These are phyloP conservation scores for Regulus satrapa DNA, from an alignment of 2,113 vertebrate genomes.

Conservation along the genomic window DNA sequence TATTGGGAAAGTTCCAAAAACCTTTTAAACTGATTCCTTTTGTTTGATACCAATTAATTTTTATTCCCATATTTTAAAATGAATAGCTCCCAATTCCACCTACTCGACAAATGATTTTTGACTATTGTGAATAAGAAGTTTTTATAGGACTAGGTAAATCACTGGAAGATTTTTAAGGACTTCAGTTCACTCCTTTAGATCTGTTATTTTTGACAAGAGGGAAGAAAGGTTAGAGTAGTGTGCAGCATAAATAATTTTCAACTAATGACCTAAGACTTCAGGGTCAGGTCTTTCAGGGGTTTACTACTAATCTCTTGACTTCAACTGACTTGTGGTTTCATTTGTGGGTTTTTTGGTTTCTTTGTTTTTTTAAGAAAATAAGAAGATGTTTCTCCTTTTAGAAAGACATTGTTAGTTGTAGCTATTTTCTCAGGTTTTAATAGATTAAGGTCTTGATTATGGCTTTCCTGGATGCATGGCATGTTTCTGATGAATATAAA, in stretches of 20 bases:
- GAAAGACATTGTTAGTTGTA: neutral
- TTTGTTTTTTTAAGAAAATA: neutral
- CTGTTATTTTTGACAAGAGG: neutral
- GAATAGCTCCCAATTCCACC: neutral
- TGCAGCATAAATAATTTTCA: slow-evolving; percentile 47
- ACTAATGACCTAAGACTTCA: slow-evolving; percentile 19
- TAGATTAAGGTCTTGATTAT: neutral
- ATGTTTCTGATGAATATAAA: neutral
- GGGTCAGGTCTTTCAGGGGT: neutral
- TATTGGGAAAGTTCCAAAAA: neutral
- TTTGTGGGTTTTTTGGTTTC: neutral
- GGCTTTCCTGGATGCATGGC: neutral
- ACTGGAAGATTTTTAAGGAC: neutral
- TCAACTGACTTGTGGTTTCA: neutral
- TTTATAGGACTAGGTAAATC: neutral
- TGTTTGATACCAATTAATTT: neutral
- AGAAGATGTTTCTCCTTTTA: neutral
- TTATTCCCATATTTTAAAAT: neutral
- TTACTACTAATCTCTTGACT: slow-evolving; percentile 29
- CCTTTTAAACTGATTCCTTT: neutral
- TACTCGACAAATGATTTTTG: neutral
- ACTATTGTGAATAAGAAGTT: neutral
- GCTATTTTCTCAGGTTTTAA: neutral
- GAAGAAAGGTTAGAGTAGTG: neutral
- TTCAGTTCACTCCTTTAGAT: neutral